Evolutionary conservation across 2,113 vertebrate genomes (phyloP), one percentile per base, ranked within the genome.

Genomic region (Hassar affinis): DNA sequence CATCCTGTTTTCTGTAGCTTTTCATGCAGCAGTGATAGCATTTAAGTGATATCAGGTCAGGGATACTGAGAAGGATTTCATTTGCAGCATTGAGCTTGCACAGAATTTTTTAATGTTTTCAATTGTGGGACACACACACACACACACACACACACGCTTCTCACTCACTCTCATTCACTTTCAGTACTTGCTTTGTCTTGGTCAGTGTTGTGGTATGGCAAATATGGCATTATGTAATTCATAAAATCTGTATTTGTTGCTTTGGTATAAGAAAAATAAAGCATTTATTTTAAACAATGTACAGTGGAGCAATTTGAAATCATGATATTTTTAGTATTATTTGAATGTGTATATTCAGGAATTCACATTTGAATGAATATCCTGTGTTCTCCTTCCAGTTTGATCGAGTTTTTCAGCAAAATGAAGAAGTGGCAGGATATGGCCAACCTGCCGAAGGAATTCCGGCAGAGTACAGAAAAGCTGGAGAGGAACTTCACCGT

Each of bases 361-460:
- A 56, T 33, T 1, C 9, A 68, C 12, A 25, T 45, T 56, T 57
- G 25, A 83, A 54, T 42, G 30, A 78, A n/a, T 69, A 45, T 78
- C 62, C 8, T 38, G 12, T 78, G 33, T 11, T 69, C 18, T 45
- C 3, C 1, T 38, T 42, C 61, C 91, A 98, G 97, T 91, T 91
- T 99, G 83, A 96, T 99, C 0, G 97, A 97, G 90, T 98, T 98
- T 90, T 99, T 99, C 84, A 97, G 91, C 90, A 99, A 98, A 93
- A 97, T 99, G 95, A 97, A 96, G 91, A 99, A 99, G 79, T 99
- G 97, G 97, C 96, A 97, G 91, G 96, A 97, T 84, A 99, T 99
- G 97, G 94, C 96, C 84, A 92, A 93, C 83, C 92, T 98, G 33
- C 94, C 96, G 0, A 90, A 92, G 71, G 96, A 97, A 17, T 98